These are phyloP conservation scores for Heteractis magnifica DNA, from an alignment of 92 coral and sea anemone genomes.

Conservation along the genomic window DNA sequence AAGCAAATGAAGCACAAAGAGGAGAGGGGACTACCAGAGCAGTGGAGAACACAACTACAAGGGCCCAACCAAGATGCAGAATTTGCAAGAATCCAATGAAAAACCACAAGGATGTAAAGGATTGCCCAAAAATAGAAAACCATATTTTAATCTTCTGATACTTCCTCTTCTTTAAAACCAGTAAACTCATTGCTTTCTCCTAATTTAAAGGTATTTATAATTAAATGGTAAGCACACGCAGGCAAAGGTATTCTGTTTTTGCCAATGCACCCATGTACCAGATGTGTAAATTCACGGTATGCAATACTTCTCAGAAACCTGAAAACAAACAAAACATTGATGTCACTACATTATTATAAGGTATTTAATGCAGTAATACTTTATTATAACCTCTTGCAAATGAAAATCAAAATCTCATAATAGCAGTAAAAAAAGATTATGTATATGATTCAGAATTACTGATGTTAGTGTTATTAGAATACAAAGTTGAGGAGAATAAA, in stretches of 20 bases:
- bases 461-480: neutral
- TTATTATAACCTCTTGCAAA: too few species aligned
- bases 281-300: slow-evolving; percentile 21
- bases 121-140: slow-evolving; percentile 28
- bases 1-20: neutral
- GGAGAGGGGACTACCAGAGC: neutral
- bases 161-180: slow-evolving; percentile 13
- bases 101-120: slow-evolving; percentile 30
- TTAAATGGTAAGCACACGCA: slow-evolving; percentile 33
- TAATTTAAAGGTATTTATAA: neutral
- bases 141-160: too few species aligned
- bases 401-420: neutral
- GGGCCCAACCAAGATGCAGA: slow-evolving; percentile 31
- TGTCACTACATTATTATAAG: neutral
- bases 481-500: too few species aligned
- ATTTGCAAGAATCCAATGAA: slow-evolving; percentile 39
- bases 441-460: neutral
- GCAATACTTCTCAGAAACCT: slow-evolving; percentile 29
- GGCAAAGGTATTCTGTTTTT: slow-evolving; percentile 33
- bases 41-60: slow-evolving; percentile 4
- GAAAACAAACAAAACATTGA: neutral
- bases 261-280: slow-evolving; percentile 26
- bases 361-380: too few species aligned
- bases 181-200: slow-evolving; percentile 6
- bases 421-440: neutral